Conservation (phyloP, 2,888 invertebrate genomes). For the Chrysolina americana region DNA sequence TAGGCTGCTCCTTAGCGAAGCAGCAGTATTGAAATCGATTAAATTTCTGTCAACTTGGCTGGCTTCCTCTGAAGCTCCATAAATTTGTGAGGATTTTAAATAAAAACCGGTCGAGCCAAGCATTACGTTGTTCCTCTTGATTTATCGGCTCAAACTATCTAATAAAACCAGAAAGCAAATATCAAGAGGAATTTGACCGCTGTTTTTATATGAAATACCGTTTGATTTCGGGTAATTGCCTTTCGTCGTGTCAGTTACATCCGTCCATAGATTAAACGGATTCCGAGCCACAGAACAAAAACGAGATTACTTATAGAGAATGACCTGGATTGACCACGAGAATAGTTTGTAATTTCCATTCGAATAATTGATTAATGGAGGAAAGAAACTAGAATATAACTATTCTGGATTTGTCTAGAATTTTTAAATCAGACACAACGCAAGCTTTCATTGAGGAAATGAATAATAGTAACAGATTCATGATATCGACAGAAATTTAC, state of each 20-base stretch:
- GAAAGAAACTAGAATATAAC: too few species aligned
- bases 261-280: slow-evolving; percentile 5
- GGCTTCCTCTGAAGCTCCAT: slow-evolving; percentile 15
- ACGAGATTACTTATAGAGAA: too few species aligned
- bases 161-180: slow-evolving; percentile 24
- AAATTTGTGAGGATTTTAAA: slow-evolving; percentile 19
- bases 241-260: slow-evolving; percentile 15
- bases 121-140: slow-evolving; percentile 20
- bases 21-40: neutral
- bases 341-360: too few species aligned
- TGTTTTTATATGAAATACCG: slow-evolving; percentile 11
- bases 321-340: too few species aligned
- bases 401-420: too few species aligned
- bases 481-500: too few species aligned
- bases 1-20: neutral
- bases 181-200: slow-evolving; percentile 10
- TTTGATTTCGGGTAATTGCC: slow-evolving; percentile 14
- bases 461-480: too few species aligned
- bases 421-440: too few species aligned
- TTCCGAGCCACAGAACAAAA: neutral
- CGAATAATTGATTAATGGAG: too few species aligned
- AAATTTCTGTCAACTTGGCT: slow-evolving; percentile 16
- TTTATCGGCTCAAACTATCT: slow-evolving; percentile 20
- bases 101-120: slow-evolving; percentile 17
- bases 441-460: too few species aligned